Evolutionary conservation across 2,797 vertebrate genomes (phyloP).

Genomic region (Falco naumanni): DNA sequence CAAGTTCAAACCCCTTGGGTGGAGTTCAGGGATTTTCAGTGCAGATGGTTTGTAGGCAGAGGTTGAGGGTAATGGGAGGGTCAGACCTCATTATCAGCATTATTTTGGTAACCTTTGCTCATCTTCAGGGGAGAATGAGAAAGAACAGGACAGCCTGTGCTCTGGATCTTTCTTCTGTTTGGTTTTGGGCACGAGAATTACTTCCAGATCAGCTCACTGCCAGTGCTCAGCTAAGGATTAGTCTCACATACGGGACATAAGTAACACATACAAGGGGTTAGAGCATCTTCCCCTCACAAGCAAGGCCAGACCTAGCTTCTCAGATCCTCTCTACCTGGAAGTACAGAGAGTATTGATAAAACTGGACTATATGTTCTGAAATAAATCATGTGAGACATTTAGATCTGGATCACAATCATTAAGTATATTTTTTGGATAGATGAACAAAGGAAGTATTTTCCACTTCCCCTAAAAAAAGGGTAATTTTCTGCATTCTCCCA

Average conservation of each 20-base stretch:
- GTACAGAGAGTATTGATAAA: background rate
- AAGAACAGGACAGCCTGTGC: background rate
- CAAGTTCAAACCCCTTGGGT: constrained; percentile 15
- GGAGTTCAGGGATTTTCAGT: constrained; percentile 40
- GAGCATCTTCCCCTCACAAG: background rate
- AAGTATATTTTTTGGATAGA: background rate
- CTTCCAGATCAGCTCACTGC: background rate
- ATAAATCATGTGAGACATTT: background rate
- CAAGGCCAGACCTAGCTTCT: background rate
- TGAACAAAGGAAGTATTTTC: background rate
- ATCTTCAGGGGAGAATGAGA: background rate
- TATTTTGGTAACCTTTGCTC: constrained; percentile 38
- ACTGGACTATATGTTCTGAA: background rate
- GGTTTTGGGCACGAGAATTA: background rate
- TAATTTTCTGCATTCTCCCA: background rate
- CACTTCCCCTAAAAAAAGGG: background rate
- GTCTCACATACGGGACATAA: background rate
- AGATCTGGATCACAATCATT: background rate
- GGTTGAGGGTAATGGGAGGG: constrained; percentile 3
- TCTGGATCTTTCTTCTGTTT: background rate
- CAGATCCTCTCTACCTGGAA: background rate
- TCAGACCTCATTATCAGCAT: constrained; percentile 21
- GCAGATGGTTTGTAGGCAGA: constrained; percentile 27
- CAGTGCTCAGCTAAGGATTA: background rate
- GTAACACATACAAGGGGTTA: background rate